phyloP scores from a whole-genome alignment of 2,888 invertebrate genomes.

The Drosophila neotestacea region DNA sequence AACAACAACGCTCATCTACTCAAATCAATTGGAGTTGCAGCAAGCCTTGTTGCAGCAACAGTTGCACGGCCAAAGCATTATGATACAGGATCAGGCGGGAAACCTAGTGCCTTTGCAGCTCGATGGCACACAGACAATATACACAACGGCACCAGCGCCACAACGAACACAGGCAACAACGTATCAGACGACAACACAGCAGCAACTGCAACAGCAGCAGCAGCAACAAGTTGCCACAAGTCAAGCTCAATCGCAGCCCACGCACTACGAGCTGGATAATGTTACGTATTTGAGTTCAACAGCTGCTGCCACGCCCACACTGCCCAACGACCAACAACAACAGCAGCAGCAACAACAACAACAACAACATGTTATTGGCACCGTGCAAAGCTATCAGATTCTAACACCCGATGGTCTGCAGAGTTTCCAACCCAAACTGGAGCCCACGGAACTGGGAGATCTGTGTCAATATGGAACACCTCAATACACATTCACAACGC shows the following conservation, averaged over 20 bases:
- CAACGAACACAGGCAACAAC: conserved; percentile 58
- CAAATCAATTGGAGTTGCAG: conserved; percentile 83
- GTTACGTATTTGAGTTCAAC: conserved; percentile 82
- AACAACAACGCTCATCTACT: conserved; percentile 82
- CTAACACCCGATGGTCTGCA: conserved; percentile 83
- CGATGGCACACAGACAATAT: conserved; percentile 82
- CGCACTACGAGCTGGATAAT: conserved; percentile 83
- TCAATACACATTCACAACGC: conserved; percentile 81
- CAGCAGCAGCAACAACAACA: conserved; percentile 57
- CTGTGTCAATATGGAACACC: conserved; percentile 82
- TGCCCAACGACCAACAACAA: conserved; percentile 76
- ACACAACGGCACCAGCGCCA: conserved; percentile 71
- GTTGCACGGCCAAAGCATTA: conserved; percentile 83
- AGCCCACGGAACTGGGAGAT: conserved; percentile 74
- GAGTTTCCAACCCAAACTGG: conserved; percentile 80
- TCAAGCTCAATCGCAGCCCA: conserved; percentile 69
- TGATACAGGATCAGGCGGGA: conserved; percentile 84
- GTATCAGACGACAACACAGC: conserved; percentile 69
- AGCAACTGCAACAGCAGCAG: conserved; percentile 67
- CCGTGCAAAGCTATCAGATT: conserved; percentile 84
- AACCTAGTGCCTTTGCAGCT: conserved; percentile 82
- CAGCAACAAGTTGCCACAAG: conserved; percentile 53
- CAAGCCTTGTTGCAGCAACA: conserved; percentile 84
- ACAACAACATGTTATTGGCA: conserved; percentile 82
- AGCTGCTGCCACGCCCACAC: conserved; percentile 72